Percentiles rank a stretch among this genome's conserved stretches.
Evolutionary conservation across 2,888 invertebrate genomes (phyloP).

Genomic region (Luperina nickerlii): DNA sequence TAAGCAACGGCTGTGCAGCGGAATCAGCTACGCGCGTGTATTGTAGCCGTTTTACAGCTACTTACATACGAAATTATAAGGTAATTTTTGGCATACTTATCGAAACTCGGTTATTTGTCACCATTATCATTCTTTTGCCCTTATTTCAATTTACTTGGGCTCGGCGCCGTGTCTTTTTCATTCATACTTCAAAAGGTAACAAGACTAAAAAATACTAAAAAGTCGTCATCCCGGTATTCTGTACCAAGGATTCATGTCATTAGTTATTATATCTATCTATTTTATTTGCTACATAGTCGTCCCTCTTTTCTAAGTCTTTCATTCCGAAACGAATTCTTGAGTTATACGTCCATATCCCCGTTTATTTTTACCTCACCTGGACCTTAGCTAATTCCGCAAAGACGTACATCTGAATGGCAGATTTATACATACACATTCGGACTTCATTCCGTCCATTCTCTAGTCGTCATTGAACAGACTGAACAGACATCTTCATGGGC

Average conservation of each 20-base stretch:
- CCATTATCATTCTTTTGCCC: neutral
- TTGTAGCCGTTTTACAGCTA: neutral
- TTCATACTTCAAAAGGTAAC: neutral
- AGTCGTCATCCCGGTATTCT: neutral
- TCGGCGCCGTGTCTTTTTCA: neutral
- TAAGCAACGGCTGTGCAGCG: neutral
- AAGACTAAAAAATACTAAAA: neutral
- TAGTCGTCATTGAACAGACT: conserved; percentile 64
- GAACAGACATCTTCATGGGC: conserved; percentile 67
- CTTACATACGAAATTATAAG: neutral
- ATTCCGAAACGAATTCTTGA: neutral
- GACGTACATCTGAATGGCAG: conserved; percentile 15
- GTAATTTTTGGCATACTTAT: neutral
- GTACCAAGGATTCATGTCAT: neutral
- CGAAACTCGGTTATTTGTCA: neutral
- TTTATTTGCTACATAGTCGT: neutral
- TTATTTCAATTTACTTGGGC: neutral
- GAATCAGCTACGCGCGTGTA: neutral
- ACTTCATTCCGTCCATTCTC: conserved; percentile 56
- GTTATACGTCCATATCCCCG: neutral
- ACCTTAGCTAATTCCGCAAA: neutral
- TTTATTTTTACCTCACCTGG: neutral
- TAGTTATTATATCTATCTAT: neutral
- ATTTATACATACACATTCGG: conserved; percentile 35
- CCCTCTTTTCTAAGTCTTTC: neutral